Conservation (phyloP, 2,888 invertebrate genomes). For the Phania funesta region DNA sequence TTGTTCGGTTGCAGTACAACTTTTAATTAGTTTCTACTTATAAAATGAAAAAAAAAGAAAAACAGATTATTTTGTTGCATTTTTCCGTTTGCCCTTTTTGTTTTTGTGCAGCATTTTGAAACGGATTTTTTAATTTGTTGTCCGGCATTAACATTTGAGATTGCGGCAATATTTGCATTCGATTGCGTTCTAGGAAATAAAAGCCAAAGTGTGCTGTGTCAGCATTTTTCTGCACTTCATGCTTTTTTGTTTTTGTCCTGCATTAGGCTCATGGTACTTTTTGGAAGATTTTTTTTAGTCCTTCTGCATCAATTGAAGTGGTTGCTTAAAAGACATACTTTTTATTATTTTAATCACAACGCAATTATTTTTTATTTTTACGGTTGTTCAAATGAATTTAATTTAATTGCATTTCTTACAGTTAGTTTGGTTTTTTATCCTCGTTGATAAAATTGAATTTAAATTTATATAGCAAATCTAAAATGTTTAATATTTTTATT, state of each 20-base stretch:
- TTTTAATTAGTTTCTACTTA: constrained; percentile 65
- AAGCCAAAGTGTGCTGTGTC: constrained; percentile 28
- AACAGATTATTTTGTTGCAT: constrained; percentile 41
- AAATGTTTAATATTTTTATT: neutral
- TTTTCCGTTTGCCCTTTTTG: constrained; percentile 10
- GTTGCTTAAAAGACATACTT: neutral
- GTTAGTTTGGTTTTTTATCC: neutral
- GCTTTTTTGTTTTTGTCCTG: constrained; percentile 1
- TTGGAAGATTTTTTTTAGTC: neutral
- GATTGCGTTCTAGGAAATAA: constrained; percentile 34
- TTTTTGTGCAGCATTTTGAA: constrained; percentile 28
- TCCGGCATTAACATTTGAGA: constrained; percentile 54
- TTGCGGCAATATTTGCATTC: constrained; percentile 45
- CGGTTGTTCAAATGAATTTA: no score
- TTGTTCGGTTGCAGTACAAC: constrained; percentile 58
- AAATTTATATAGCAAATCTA: neutral
- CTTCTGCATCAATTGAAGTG: neutral
- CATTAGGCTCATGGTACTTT: constrained; percentile 31
- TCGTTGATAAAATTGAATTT: neutral
- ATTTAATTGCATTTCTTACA: neutral
- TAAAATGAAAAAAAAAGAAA: neutral
- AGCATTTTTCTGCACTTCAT: constrained; percentile 21
- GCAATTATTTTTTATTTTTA: neutral
- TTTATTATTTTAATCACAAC: neutral
- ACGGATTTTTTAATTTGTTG: constrained; percentile 59